Evolutionary conservation across 2,888 invertebrate genomes (phyloP).

Genomic region (Mechanitis messenoides): DNA sequence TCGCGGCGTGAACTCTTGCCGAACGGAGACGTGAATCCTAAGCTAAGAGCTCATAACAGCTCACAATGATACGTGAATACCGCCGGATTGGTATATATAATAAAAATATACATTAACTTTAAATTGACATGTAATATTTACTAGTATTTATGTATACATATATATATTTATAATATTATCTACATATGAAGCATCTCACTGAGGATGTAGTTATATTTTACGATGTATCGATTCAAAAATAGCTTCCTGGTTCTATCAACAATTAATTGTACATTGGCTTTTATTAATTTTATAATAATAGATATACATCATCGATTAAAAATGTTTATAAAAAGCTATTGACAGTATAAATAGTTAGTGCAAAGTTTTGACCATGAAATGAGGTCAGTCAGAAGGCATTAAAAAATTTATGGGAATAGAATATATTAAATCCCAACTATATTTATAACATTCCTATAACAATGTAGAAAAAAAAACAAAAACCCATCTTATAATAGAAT

Average conservation of each 20-base stretch:
- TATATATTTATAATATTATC: no score
- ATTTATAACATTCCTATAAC: no score
- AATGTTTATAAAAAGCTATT: slow-evolving; percentile 36
- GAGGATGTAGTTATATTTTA: slow-evolving; percentile 15
- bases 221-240: slow-evolving; percentile 17
- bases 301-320: slow-evolving; percentile 35
- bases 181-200: not conserved
- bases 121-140: no score
- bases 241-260: slow-evolving; percentile 59
- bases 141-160: no score
- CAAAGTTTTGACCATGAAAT: slow-evolving; percentile 43
- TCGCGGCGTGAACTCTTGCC: no score
- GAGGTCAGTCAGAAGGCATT: slow-evolving; percentile 34
- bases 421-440: no score
- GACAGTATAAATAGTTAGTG: slow-evolving; percentile 36
- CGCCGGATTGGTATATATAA: no score
- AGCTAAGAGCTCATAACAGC: no score
- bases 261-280: slow-evolving; percentile 59
- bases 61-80: no score
- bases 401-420: no score
- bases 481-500: not conserved
- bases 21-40: no score
- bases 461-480: not conserved
- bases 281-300: slow-evolving; percentile 45
- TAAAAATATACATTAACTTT: no score